phyloP scores from a whole-genome alignment of 2,888 invertebrate species.

The Aplocera efformata region DNA sequence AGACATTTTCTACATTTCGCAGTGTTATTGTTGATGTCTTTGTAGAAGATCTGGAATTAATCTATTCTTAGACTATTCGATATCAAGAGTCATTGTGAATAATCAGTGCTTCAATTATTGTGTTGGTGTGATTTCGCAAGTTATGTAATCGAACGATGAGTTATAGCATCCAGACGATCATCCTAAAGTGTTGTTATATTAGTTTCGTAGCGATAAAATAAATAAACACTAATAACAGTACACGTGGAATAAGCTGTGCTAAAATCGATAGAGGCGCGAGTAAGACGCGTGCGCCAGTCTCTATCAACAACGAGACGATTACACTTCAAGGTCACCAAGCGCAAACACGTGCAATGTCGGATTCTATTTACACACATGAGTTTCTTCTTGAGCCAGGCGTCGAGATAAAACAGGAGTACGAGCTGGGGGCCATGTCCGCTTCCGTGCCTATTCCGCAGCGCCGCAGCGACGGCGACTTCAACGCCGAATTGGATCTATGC shows the following conservation, averaged over 20 bases:
- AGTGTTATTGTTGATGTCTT: constrained; percentile 6
- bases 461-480: constrained; percentile 74
- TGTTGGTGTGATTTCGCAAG: constrained; percentile 52
- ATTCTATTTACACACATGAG: constrained; percentile 82
- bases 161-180: constrained; percentile 24
- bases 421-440: constrained; percentile 73
- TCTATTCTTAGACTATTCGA: constrained; percentile 28
- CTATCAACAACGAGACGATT: constrained; percentile 74
- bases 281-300: constrained; percentile 74
- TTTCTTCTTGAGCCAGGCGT: constrained; percentile 82
- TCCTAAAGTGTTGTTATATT: constrained; percentile 7
- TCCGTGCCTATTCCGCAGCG: constrained; percentile 84
- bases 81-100: constrained; percentile 75
- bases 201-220: constrained; percentile 30
- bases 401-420: constrained; percentile 83
- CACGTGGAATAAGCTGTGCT: constrained; percentile 71
- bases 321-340: constrained; percentile 72
- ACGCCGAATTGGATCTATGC: constrained; percentile 78
- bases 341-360: constrained; percentile 82
- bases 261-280: constrained; percentile 72
- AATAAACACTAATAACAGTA: constrained; percentile 37
- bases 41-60: constrained; percentile 1
- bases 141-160: constrained; percentile 67
- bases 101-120: constrained; percentile 57
- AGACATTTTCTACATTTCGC: constrained; percentile 7